Percentiles rank a stretch among this genome's conserved stretches.
Conservation (phyloP, 2,888 invertebrate genomes). For the Vanessa cardui region DNA sequence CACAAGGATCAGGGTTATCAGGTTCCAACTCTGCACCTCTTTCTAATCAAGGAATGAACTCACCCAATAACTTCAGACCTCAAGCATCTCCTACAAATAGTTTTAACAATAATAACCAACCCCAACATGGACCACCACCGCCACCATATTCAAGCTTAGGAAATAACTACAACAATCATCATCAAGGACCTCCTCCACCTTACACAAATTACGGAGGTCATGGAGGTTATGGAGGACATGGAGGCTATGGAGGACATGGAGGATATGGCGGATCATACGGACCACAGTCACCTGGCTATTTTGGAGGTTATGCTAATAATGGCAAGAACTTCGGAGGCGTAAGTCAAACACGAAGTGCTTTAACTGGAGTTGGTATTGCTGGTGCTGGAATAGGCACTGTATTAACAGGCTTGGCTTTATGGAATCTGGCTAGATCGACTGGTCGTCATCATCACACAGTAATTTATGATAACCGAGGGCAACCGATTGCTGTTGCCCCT, state of each 20-base stretch:
- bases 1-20: constrained; percentile 52
- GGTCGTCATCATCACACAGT: constrained; percentile 71
- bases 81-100: constrained; percentile 49
- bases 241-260: constrained; percentile 54
- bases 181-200: constrained; percentile 65
- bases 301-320: constrained; percentile 64
- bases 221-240: too few species aligned
- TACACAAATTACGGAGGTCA: constrained; percentile 58
- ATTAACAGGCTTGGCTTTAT: constrained; percentile 75
- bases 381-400: constrained; percentile 77
- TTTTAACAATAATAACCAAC: constrained; percentile 57
- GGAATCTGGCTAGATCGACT: constrained; percentile 78
- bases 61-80: constrained; percentile 38
- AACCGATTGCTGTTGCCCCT: constrained; percentile 72
- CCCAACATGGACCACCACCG: constrained; percentile 63
- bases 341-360: constrained; percentile 62
- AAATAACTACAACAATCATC: constrained; percentile 58
- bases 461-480: constrained; percentile 75
- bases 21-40: constrained; percentile 56
- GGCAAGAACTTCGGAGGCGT: constrained; percentile 61
- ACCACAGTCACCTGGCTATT: constrained; percentile 70
- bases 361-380: constrained; percentile 73
- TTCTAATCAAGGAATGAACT: constrained; percentile 52
- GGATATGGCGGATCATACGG: constrained; percentile 53
- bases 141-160: constrained; percentile 63